Evolutionary conservation across 2,888 invertebrate genomes (phyloP).

Genomic region (Hedychridium roseum): DNA sequence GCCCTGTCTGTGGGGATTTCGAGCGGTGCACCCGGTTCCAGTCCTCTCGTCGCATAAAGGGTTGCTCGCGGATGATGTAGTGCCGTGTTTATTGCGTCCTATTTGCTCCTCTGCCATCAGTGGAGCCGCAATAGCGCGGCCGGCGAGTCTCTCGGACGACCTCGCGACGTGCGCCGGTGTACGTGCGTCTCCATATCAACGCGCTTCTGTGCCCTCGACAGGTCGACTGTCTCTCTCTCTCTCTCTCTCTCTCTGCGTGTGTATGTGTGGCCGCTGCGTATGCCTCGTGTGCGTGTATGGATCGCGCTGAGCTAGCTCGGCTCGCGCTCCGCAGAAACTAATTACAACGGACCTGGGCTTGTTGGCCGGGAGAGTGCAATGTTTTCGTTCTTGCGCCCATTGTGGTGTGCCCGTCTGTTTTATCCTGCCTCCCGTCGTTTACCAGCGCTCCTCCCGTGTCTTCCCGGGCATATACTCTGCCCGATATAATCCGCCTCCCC

Average conservation of each 20-base stretch:
- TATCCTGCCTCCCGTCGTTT: constrained; percentile 14
- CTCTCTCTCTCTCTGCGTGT: not conserved
- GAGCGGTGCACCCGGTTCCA: constrained; percentile 7
- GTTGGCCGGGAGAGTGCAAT: constrained; percentile 46
- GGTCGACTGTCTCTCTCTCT: not conserved
- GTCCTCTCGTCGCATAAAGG: constrained; percentile 42
- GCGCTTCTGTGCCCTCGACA: no score
- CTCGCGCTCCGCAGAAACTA: constrained; percentile 49
- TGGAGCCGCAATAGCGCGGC: constrained; percentile 15
- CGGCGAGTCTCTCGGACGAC: no score
- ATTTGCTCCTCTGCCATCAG: constrained; percentile 35
- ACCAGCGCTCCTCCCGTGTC: constrained; percentile 6
- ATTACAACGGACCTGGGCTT: constrained; percentile 50
- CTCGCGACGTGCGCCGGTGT: not conserved
- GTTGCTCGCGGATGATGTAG: constrained; percentile 52
- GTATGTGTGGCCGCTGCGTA: no score
- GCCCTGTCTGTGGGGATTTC: constrained; percentile 8
- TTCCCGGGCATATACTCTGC: no score
- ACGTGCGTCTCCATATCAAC: no score
- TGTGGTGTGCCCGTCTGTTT: constrained; percentile 28
- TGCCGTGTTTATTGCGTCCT: constrained; percentile 54
- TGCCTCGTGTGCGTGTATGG: no score
- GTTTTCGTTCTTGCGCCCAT: constrained; percentile 45
- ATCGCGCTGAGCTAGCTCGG: constrained; percentile 41
- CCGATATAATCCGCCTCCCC: no score